These are phyloP conservation scores for Aricia artaxerxes DNA, from an alignment of 2,888 invertebrate genomes.

Conservation along the genomic window DNA sequence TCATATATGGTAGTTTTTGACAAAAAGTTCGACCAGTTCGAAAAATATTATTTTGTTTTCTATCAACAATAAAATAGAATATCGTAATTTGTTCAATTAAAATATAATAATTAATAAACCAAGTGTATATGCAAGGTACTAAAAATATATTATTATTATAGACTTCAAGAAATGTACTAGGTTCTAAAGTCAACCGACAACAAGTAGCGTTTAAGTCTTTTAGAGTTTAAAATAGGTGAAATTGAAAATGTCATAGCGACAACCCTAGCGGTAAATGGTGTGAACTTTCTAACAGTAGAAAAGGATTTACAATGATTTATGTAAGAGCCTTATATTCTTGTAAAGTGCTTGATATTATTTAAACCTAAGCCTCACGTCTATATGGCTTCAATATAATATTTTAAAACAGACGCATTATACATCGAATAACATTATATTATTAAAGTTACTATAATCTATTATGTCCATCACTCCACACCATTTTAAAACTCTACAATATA, in stretches of 20 bases:
- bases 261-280: conserved; percentile 20
- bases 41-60: too few species aligned
- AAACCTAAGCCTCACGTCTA: conserved; percentile 7
- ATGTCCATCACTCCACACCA: not conserved
- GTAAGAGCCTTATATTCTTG: conserved; percentile 28
- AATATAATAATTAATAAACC: too few species aligned
- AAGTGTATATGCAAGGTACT: too few species aligned
- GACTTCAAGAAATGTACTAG: too few species aligned
- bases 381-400: not conserved
- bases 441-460: not conserved
- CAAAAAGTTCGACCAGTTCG: too few species aligned
- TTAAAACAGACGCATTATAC: not conserved
- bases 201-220: not conserved
- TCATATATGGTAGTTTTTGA: too few species aligned
- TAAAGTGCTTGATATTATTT: conserved; percentile 26
- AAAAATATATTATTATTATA: too few species aligned
- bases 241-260: not conserved
- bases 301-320: conserved; percentile 29
- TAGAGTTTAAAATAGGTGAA: not conserved
- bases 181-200: not conserved
- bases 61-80: too few species aligned
- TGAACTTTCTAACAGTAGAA: conserved; percentile 26
- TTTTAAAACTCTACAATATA: not conserved
- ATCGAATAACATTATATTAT: not conserved
- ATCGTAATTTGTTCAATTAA: too few species aligned